Evolutionary conservation across 2,888 invertebrate species (phyloP).

Genomic region (Yponomeuta plumbellus): DNA sequence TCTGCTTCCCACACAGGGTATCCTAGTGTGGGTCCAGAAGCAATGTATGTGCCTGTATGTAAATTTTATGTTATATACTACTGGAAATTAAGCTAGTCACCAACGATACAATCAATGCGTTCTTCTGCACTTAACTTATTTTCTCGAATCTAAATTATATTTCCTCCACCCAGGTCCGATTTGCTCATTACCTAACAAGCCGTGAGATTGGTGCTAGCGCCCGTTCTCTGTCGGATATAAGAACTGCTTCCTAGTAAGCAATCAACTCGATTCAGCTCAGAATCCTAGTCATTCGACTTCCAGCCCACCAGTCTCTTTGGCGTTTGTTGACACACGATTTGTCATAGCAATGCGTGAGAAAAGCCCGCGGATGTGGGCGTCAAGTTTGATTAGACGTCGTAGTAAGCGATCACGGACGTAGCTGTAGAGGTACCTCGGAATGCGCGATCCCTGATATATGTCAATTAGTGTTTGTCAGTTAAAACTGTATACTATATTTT

Average conservation of each 20-base stretch:
- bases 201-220: slow-evolving; percentile 1
- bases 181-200: not conserved
- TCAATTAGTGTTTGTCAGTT: too few species aligned
- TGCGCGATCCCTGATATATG: too few species aligned
- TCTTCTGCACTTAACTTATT: too few species aligned
- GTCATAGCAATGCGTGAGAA: not conserved
- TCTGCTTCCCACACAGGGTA: too few species aligned
- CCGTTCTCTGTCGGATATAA: not conserved
- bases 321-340: not conserved
- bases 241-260: not conserved
- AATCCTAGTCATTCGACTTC: not conserved
- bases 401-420: not conserved
- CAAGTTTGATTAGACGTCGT: not conserved
- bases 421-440: too few species aligned
- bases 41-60: too few species aligned
- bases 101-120: too few species aligned
- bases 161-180: not conserved
- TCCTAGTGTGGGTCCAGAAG: too few species aligned
- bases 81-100: too few species aligned
- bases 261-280: not conserved
- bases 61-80: too few species aligned
- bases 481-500: too few species aligned
- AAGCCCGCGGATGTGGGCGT: not conserved
- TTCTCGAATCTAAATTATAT: not conserved
- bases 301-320: not conserved